A percentile compares a stretch with the other conserved stretches of the same genome.
Evolutionary conservation across 2,797 vertebrate species (phyloP).

Genomic region (Poecilia gillii): DNA sequence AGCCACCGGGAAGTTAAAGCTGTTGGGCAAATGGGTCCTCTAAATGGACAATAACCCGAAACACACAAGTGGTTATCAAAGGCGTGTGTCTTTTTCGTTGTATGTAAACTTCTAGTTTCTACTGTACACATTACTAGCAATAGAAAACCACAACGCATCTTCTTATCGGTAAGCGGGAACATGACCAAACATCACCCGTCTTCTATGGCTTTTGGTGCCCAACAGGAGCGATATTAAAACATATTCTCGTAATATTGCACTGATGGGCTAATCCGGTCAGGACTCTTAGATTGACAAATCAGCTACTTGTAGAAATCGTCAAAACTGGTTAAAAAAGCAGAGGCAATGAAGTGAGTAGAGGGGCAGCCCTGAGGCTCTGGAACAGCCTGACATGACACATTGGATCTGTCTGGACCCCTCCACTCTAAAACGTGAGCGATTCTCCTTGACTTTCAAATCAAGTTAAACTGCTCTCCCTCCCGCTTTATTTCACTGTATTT

Average conservation of each 20-base stretch:
- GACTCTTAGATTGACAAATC: neutral
- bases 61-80: neutral
- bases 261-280: neutral
- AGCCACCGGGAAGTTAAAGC: neutral
- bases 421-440: neutral
- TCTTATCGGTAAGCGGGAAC: neutral
- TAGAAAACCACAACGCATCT: neutral
- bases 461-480: neutral
- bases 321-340: neutral
- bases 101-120: neutral
- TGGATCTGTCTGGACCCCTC: neutral
- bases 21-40: neutral
- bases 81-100: neutral
- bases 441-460: neutral
- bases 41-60: neutral
- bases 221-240: neutral
- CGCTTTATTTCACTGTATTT: neutral
- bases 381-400: neutral
- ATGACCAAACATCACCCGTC: neutral
- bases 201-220: neutral
- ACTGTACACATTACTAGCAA: neutral
- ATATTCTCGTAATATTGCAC: neutral
- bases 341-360: neutral
- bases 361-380: neutral
- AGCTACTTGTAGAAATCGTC: neutral